A percentile compares a stretch with the other conserved stretches of the same genome.
Evolutionary conservation across 2,113 vertebrate species (phyloP).

Genomic region (Bostrychus sinensis): DNA sequence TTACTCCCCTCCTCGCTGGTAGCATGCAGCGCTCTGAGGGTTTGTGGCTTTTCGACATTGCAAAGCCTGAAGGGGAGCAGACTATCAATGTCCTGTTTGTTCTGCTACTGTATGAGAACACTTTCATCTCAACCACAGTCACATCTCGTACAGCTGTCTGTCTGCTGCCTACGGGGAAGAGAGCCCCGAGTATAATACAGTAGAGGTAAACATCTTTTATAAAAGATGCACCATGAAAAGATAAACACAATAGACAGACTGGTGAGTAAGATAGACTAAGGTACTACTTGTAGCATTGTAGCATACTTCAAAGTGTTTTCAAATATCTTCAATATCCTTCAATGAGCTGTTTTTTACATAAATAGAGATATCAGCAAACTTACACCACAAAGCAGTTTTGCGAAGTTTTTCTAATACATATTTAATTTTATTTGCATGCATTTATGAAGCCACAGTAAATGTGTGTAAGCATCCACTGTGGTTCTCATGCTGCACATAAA

Average conservation of each 20-base stretch:
- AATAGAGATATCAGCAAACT: not conserved
- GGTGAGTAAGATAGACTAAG: not conserved
- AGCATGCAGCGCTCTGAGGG: slow-evolving; percentile 52
- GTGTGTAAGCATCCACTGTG: too few species aligned
- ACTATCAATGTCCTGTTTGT: slow-evolving; percentile 59
- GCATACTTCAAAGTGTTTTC: not conserved
- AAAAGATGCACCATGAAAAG: not conserved
- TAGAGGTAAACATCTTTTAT: slow-evolving; percentile 11
- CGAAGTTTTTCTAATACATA: not conserved
- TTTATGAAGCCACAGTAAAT: too few species aligned
- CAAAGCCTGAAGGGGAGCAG: slow-evolving; percentile 58
- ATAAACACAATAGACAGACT: not conserved
- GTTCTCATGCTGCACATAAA: too few species aligned
- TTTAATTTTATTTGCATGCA: too few species aligned
- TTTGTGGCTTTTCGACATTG: slow-evolving; percentile 44
- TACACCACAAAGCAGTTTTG: not conserved
- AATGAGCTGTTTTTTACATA: not conserved
- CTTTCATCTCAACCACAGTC: slow-evolving; percentile 54
- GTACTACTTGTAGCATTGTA: not conserved
- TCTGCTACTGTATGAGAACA: slow-evolving; percentile 49
- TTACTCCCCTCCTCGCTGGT: slow-evolving; percentile 40
- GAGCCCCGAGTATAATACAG: slow-evolving; percentile 5
- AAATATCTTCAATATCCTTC: not conserved
- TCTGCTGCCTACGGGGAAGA: slow-evolving; percentile 33
- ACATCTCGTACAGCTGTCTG: slow-evolving; percentile 36